Base-by-base conservation (phyloP, 1,140 invertebrate genomes). In the Danaus melanippus region DNA sequence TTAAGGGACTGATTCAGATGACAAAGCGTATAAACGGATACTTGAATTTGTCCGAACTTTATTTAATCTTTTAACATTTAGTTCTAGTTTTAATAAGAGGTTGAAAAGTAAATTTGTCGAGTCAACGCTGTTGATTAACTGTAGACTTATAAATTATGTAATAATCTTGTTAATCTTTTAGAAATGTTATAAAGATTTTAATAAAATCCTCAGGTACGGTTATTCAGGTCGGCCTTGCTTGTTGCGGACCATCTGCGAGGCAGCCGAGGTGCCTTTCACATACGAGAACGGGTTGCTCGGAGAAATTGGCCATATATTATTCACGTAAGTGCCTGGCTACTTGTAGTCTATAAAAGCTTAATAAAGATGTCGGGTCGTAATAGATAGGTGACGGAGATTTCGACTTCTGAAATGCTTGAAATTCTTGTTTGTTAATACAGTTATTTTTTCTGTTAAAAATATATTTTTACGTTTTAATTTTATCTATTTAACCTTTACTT, bases 201-300 rank as follows among this genome's bases (percentile, higher is more conserved):
- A 66, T 64, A 74, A 74, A 72, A 70, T 78, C 66, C 60, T 55
- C 64, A 89, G 89, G 44, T 87, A 91, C 72, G 91, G 92, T 8
- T 88, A 90, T 57, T 85, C 89, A 60, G 93, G 93, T 9, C 89
- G 91, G 61, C 87, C 89, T 58, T 94, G 93, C 79, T 87, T 94
- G 47, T 87, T 94, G 44, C 90, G 91, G 70, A 90, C 91, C 59
- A 92, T 95, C 71, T 95, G 93, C 71, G 93, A 94, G 82, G 89
- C 90, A 1, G 90, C 92, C 1, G 89, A 91, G 61, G 87, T 89
- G 39, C 92, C 92, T 56, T 91, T 94, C 58, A 89, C 89, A 58
- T 86, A 88, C 69, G 86, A 90, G 62, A 89, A 89, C 64, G 92
- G 92, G 12, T 85, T 94, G 51, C 77, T 92, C 60, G 90, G 90